Conservation (phyloP, 2,113 vertebrate species). For the Sinocyclocheilus anshuiensis region DNA sequence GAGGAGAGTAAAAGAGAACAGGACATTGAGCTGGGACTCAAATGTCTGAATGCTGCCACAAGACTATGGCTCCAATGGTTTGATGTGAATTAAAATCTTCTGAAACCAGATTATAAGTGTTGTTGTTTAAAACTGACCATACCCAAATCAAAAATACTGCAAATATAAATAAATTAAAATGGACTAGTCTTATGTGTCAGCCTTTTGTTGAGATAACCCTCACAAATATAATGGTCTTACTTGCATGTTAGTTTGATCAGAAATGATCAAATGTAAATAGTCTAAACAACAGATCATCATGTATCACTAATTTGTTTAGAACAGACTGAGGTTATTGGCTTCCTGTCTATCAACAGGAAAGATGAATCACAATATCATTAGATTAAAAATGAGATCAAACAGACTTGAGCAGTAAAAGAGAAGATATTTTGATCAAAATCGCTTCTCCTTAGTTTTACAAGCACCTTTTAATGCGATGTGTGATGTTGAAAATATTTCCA, state of each 20-base stretch:
- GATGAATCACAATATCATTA: not conserved
- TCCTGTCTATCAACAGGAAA: not conserved
- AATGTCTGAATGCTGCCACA: not conserved
- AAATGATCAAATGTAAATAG: not conserved
- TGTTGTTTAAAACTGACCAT: not conserved
- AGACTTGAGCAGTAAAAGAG: not conserved
- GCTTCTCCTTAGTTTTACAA: not conserved
- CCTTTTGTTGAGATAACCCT: not conserved
- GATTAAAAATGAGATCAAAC: not conserved
- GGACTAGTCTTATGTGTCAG: not conserved
- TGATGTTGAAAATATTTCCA: not conserved
- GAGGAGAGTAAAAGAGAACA: no score
- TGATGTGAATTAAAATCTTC: not conserved
- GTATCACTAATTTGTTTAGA: not conserved
- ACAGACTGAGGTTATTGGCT: not conserved
- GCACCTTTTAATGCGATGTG: not conserved
- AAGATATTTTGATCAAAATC: not conserved
- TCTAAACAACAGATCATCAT: not conserved
- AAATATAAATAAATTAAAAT: not conserved
- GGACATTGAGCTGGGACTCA: no score
- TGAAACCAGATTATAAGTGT: not conserved
- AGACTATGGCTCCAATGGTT: not conserved
- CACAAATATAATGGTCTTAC: not conserved
- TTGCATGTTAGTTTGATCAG: not conserved
- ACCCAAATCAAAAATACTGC: not conserved